Base-by-base conservation (phyloP, 2,797 vertebrate species). In the Benthosema pterotum region DNA sequence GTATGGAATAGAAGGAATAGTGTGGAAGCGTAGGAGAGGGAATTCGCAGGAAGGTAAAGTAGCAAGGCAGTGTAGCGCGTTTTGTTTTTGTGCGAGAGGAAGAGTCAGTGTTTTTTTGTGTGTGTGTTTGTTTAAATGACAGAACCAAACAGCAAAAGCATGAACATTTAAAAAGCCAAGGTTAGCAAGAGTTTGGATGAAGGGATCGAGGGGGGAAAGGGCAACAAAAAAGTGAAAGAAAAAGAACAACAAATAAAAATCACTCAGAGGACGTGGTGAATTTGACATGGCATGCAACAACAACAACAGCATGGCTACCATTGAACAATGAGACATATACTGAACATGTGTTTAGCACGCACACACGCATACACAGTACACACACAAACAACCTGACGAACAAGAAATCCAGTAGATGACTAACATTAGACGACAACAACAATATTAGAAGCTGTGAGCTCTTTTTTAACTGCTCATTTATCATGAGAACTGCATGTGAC, bases 241-340 rank as follows among this genome's bases (percentile, higher is more conserved):
- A 78, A n/a, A 89, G 69, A 82, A 87, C 77, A 84, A 87, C 84
- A 90, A 90, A 89, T 73, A 83, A 89, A 80, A 90, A 84, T 57
- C 67, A 77, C 74, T 89, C 83, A 75, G 77, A 88, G 75, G 74
- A 89, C 76, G 89, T 73, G 84, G 83, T 82, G 84, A 86, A 45
- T 77, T 77, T 11, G n/a, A 13, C n/a, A 46, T 81, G 69, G 87
- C 88, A 85, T 83, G 70, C 83, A 83, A 77, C 83, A 81, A 84
- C 71, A 81, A 84, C 71, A 87, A 60, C 67, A 83, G 42, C 74
- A 73, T 52, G 68, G 43, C 25, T 67, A 78, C 56, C 68, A 62
- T 52, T 52, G 45, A 71, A 71, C 75, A 67, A 75, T 68, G 61
- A 57, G 55, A 3, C 58, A 73, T 62, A 67, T 46, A 50, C 45